Evolutionary conservation across 2,888 invertebrate species (phyloP), one percentile per base, ranked within the genome.

Genomic region (Oxyteleia sp.): DNA sequence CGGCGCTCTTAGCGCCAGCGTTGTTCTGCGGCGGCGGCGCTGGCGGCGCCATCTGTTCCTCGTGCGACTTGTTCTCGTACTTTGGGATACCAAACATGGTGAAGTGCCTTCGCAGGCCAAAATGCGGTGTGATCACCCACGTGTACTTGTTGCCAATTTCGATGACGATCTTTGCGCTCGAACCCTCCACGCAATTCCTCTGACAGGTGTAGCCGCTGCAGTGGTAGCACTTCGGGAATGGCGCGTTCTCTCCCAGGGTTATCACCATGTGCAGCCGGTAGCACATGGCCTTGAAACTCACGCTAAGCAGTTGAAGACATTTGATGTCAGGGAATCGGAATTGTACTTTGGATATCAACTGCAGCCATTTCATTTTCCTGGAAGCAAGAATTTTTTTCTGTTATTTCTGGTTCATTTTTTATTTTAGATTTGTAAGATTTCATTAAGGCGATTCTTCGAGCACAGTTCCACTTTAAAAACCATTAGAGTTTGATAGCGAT

Each of bases 71-170:
- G 55, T 87, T 90, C 55, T 92, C 92, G 61, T 92, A 91, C 63
- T 92, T 92, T 2, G 93, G 93, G 66, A 93, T 91, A 29, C 92
- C 93, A 76, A 93, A 93, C 85, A 93, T 89, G 0, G 93, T 92
- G 71, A 92, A 93, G 63, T 93, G 93, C 51, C 93, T 88, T 38
- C 89, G 89, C 8, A 93, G 82, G 4, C 92, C 92, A 83, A 91
- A 93, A 63, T 90, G 89, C 0, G 93, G 93, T 5, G 92, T 92
- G 61, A 93, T 91, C 4, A 93, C 91, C 94, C 94, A 93, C 0
- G 93, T 93, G 32, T 91, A 93, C 79, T 94, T 94, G 66, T 93
- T 93, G 20, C 94, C 94, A 69, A 94, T 93, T 85, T 94, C 94
- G 29, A 94, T 91, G 1, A 93, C 93, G 23, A 93, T 91, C 87